Conservation (phyloP, 2,888 invertebrate genomes). For the Sinohyriopsis cumingii region DNA sequence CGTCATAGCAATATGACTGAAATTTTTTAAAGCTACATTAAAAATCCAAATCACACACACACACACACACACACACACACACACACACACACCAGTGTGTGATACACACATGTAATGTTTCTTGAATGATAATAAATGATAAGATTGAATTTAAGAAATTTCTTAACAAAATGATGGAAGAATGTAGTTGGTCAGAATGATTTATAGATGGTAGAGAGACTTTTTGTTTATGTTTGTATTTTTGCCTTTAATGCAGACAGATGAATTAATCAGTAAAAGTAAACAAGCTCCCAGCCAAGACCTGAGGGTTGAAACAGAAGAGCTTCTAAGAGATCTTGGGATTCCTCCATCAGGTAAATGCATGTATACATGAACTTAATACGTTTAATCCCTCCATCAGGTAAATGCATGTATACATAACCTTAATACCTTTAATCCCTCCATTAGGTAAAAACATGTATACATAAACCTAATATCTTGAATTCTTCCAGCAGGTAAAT, state of each 20-base stretch:
- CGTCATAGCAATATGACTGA: no score
- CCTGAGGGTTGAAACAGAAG: slow-evolving; percentile 62
- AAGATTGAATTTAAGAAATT: not conserved
- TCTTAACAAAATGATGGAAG: not conserved
- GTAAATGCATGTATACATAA: slow-evolving; percentile 23
- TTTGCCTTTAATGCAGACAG: slow-evolving; percentile 11
- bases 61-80: no score
- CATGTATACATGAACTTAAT: not conserved
- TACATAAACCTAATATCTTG: no score
- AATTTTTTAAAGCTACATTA: no score
- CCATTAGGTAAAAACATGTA: no score
- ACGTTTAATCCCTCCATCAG: slow-evolving; percentile 5
- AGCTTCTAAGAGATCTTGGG: slow-evolving; percentile 65
- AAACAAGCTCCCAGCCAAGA: slow-evolving; percentile 39
- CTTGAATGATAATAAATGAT: no score
- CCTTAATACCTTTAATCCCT: no score
- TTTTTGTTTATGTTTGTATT: not conserved
- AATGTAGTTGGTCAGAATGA: not conserved
- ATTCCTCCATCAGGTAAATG: slow-evolving; percentile 60
- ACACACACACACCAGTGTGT: no score
- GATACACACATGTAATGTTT: not conserved
- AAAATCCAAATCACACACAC: no score
- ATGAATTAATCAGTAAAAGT: slow-evolving; percentile 8
- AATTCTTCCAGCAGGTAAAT: slow-evolving; percentile 58
- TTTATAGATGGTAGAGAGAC: not conserved